Conservation (phyloP, 2,888 invertebrate genomes). For the Cyclophora punctaria region DNA sequence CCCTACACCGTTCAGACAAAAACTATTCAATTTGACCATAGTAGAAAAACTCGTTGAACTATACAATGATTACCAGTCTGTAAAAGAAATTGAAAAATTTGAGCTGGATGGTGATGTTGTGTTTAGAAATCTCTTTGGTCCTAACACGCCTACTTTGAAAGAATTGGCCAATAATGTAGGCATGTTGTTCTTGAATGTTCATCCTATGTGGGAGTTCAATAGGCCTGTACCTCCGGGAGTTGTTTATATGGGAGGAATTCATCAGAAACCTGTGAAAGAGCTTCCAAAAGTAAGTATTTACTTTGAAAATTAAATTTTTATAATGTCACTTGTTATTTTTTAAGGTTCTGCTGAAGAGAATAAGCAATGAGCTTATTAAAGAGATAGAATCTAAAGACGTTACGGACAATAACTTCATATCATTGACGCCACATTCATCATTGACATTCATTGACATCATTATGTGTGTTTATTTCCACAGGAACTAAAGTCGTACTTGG, state of each 20-base stretch:
- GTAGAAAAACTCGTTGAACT: not conserved
- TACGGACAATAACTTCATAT: too few species aligned
- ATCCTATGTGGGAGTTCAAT: constrained; percentile 39
- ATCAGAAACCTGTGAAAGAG: constrained; percentile 37
- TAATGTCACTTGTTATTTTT: too few species aligned
- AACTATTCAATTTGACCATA: constrained; percentile 17
- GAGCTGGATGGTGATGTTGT: constrained; percentile 11
- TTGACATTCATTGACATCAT: too few species aligned
- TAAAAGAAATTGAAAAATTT: constrained; percentile 10
- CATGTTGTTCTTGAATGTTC: constrained; percentile 49
- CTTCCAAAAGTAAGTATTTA: constrained; percentile 40
- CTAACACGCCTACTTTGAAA: constrained; percentile 17
- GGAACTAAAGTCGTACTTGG: constrained; percentile 45
- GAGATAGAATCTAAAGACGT: too few species aligned
- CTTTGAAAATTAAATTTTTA: too few species aligned
- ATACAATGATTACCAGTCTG: constrained; percentile 7
- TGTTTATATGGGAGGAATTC: constrained; percentile 51
- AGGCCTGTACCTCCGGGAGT: constrained; percentile 48
- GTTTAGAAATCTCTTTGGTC: constrained; percentile 20
- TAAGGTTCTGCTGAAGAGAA: too few species aligned
- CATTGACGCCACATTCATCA: too few species aligned
- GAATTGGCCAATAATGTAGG: constrained; percentile 32
- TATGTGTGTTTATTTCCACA: constrained; percentile 9
- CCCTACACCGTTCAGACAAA: constrained; percentile 20
- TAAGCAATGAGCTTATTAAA: too few species aligned